phyloP scores from a whole-genome alignment of 1,140 invertebrate species.

The Pseudobourletiella spinata region DNA sequence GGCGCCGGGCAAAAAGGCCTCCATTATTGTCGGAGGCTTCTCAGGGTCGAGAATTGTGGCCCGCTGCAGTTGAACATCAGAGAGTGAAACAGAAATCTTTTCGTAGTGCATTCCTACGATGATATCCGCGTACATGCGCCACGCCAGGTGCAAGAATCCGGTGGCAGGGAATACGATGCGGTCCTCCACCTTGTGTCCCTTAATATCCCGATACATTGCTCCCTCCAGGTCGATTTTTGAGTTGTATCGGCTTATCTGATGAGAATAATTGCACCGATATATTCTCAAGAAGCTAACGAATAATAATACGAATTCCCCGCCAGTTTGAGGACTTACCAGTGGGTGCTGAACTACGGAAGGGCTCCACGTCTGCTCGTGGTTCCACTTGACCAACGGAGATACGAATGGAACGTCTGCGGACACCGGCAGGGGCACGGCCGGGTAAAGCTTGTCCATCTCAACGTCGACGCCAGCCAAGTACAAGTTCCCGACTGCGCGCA shows the following conservation, averaged over 20 bases:
- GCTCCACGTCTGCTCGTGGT: conserved; percentile 54
- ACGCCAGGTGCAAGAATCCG: conserved; percentile 83
- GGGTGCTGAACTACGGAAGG: background rate
- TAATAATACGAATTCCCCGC: too few species aligned
- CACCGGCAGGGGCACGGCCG: conserved; percentile 16
- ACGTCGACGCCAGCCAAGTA: conserved; percentile 22
- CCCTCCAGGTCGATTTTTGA: too few species aligned
- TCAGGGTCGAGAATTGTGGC: conserved; percentile 85
- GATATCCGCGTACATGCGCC: conserved; percentile 83
- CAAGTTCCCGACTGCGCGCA: conserved; percentile 53
- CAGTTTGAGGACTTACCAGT: background rate
- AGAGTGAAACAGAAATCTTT: conserved; percentile 71
- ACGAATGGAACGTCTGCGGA: conserved; percentile 7
- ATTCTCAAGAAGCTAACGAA: too few species aligned
- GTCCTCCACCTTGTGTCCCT: conserved; percentile 91
- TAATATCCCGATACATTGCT: too few species aligned
- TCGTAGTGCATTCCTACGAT: conserved; percentile 59
- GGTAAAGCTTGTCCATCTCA: conserved; percentile 14
- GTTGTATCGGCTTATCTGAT: too few species aligned
- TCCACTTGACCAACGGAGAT: conserved; percentile 23
- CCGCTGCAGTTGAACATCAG: conserved; percentile 77
- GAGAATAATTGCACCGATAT: too few species aligned
- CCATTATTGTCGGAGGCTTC: conserved; percentile 69
- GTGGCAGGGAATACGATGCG: conserved; percentile 90
- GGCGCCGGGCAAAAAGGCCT: conserved; percentile 76